These are phyloP conservation scores for Galeopsomyia nigrocyanea DNA, from an alignment of 2,888 invertebrate genomes.

Conservation along the genomic window DNA sequence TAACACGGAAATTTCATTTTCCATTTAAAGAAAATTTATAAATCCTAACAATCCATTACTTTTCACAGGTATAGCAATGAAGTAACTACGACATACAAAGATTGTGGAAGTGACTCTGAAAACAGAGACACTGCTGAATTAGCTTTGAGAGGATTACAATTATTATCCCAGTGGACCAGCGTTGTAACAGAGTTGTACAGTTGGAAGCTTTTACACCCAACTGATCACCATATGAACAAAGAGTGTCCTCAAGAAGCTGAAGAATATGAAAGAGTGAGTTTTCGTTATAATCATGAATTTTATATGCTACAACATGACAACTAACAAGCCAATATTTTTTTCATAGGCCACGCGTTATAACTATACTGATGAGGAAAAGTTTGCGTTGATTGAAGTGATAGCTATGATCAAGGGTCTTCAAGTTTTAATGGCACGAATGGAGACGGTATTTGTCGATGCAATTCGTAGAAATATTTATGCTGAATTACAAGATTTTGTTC, in stretches of 20 bases:
- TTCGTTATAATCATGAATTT: background rate
- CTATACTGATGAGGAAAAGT: slow-evolving; percentile 97
- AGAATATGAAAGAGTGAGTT: slow-evolving; percentile 91
- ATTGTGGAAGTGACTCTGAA: slow-evolving; percentile 91
- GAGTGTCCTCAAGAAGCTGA: slow-evolving; percentile 97
- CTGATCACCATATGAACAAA: slow-evolving; percentile 95
- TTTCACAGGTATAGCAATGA: slow-evolving; percentile 67
- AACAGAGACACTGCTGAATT: slow-evolving; percentile 93
- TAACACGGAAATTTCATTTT: slow-evolving; percentile 19
- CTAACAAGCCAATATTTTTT: slow-evolving; percentile 38
- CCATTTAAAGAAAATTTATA: slow-evolving; percentile 22
- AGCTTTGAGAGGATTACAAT: slow-evolving; percentile 91
- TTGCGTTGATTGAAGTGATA: slow-evolving; percentile 97
- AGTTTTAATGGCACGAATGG: slow-evolving; percentile 96
- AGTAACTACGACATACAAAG: slow-evolving; percentile 94
- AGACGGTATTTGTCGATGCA: slow-evolving; percentile 94
- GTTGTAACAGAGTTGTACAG: slow-evolving; percentile 97
- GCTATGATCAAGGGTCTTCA: slow-evolving; percentile 99
- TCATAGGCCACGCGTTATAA: slow-evolving; percentile 93
- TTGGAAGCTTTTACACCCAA: slow-evolving; percentile 98
- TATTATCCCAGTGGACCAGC: slow-evolving; percentile 96
- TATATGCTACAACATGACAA: slow-evolving; percentile 3
- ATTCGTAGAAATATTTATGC: slow-evolving; percentile 94
- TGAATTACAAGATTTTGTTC: slow-evolving; percentile 97
- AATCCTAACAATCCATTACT: slow-evolving; percentile 8